Evolutionary conservation across 2,888 invertebrate genomes (phyloP), one percentile per base, ranked within the genome.

Genomic region (Amblyteles armatorius): DNA sequence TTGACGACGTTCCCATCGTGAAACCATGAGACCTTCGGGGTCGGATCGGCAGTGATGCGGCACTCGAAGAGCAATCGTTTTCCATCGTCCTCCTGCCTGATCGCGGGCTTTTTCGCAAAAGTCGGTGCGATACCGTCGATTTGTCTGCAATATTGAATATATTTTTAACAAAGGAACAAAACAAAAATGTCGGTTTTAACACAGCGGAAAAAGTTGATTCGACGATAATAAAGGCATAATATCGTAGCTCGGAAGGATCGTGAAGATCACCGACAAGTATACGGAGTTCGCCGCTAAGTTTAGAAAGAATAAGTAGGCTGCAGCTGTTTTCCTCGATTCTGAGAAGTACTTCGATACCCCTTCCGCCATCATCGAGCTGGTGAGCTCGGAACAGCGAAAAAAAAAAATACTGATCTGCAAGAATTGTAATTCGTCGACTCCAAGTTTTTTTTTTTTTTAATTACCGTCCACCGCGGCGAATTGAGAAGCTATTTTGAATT

Each of bases 91-190:
- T 99, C 99, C 95, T 99, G 99, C 94, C 98, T 96, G 94, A 99
- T 99, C 91, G 98, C 97, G 87, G 99, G 99, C 95, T 99, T 99
- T 95, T 99, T 98, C 94, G 98, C 97, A 95, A 99, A 99, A 93
- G 99, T 99, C 93, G 99, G 99, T 94, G 99, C 98, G 94, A 98
- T 97, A 94, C 98, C 99, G 95, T 98, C 98, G 95, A 98, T 98
- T 98, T 98, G 98, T 96, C 98, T 98, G 95, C 13, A 94, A 92
- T 92, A 89, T 83, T 74, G 55, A 84, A 80, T 74, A 69, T 79
- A 16, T 82, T 69, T 26, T 50, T 69, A 67, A 26, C 50, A 60
- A 26, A 71, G 73, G 52, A 68, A 84, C 22, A 40, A 55, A 52
- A 40, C 22, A 60, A 11, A 26, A 77, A 19, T 4, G 3, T 67